Base-by-base conservation (phyloP, 2,113 vertebrate genomes). In the Embiotoca jacksoni region DNA sequence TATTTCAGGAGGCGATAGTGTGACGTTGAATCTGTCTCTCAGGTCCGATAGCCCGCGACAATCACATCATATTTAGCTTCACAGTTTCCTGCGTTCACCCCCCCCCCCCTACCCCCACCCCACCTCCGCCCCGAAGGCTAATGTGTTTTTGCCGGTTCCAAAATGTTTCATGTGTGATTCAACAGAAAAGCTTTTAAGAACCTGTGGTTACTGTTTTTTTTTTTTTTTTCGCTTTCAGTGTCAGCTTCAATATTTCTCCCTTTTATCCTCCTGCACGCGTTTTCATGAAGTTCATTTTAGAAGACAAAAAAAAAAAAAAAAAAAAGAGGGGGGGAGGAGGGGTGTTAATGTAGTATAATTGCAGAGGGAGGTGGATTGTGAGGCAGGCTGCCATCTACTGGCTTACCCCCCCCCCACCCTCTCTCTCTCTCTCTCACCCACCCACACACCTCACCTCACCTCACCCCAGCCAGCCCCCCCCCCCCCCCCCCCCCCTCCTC, bases 381-480 rank as follows among this genome's bases (percentile, higher is more conserved):
- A 90, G 68, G 75, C 81, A 87, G 88, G 82, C 88, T 86, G 92
- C 92, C 93, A 94, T 92, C 93, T 94, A 88, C 87, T 63, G 93
- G 90, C 60, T 76, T 73, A 69, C 31, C 6, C 30, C 71, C 71
- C 60, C 47, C 8, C 16, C n/a, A n/a, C 10, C 53, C 78, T 23
- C 23, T 23, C 23, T 23, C 23, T 23, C 23, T 23, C 23, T 23
- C 23, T 23, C 23, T 23, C 23, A 23, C 71, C 71, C 60, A 39
- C 8, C 16, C n/a, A n/a, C 10, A 46, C 78, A 36, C 60, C 47
- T 0, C 3, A 15, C 13, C 15, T 0, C 3, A 16, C 11, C 14
- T 75, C 56, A 80, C 7, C 58, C 1, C 6, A 62, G 30, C 55
- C 9, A 16, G 6, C 54, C 31, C 14, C 49, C 46, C 7, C 59